Percentiles rank a stretch among this genome's conserved stretches.
These are phyloP conservation scores for Drosophila paramelanica DNA, from an alignment of 2,888 invertebrate species.

Conservation along the genomic window DNA sequence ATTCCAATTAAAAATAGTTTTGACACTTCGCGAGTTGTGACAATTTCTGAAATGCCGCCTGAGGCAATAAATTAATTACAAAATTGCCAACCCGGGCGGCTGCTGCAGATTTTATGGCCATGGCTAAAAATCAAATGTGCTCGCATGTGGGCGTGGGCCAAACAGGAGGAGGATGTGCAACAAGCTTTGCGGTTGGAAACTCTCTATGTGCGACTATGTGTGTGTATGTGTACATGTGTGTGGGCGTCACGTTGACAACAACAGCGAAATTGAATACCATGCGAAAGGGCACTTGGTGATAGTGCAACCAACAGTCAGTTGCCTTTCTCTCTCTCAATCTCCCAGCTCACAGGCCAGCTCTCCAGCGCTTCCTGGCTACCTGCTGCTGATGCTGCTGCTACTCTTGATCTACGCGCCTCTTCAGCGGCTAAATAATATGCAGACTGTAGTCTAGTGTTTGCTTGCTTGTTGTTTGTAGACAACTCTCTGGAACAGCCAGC, in stretches of 20 bases:
- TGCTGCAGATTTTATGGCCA: constrained; percentile 60
- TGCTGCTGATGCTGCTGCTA: constrained; percentile 29
- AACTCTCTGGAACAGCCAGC: constrained; percentile 42
- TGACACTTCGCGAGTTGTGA: constrained; percentile 72
- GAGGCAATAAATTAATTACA: constrained; percentile 79
- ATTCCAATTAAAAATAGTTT: constrained; percentile 79
- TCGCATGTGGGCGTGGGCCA: constrained; percentile 49
- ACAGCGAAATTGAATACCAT: constrained; percentile 62
- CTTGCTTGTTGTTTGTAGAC: constrained; percentile 74
- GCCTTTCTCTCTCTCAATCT: constrained; percentile 35
- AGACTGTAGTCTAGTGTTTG: constrained; percentile 65
- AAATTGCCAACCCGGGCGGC: constrained; percentile 53
- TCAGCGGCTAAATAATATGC: constrained; percentile 30
- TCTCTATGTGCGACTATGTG: constrained; percentile 4
- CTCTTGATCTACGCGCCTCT: constrained; percentile 56
- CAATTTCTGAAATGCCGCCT: constrained; percentile 64
- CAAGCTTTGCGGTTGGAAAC: constrained; percentile 21
- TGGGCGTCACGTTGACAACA: constrained; percentile 60
- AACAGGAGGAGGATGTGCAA: constrained; percentile 18
- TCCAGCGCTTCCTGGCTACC: constrained; percentile 16
- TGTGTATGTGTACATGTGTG: constrained; percentile 21
- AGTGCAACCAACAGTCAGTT: constrained; percentile 25
- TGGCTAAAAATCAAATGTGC: constrained; percentile 62
- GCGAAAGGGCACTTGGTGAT: constrained; percentile 53
- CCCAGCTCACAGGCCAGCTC: not conserved